Conservation (phyloP, 2,113 vertebrate species). For the Alethe diademata region DNA sequence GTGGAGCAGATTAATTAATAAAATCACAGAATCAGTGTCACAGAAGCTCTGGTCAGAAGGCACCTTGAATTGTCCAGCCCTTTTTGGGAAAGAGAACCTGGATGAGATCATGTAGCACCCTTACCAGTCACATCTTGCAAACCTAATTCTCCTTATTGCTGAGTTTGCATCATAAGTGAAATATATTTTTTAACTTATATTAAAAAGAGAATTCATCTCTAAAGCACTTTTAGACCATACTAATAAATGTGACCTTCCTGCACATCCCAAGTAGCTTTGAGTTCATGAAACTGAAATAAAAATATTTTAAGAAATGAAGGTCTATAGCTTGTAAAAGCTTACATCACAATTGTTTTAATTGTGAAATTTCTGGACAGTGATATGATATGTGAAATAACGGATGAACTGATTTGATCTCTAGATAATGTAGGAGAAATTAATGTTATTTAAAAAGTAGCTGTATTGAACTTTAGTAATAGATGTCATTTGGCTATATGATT, state of each 20-base stretch:
- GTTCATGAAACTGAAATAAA: not conserved
- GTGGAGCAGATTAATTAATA: not conserved
- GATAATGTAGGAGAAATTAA: not conserved
- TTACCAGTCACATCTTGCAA: not conserved
- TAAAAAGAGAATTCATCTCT: not conserved
- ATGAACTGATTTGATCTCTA: not conserved
- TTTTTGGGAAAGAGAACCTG: not conserved
- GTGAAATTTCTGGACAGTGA: not conserved
- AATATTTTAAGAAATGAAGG: not conserved
- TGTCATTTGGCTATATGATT: not conserved
- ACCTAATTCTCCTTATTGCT: not conserved
- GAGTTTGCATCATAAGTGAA: not conserved
- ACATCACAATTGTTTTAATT: not conserved
- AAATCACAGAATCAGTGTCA: not conserved
- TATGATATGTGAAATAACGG: not conserved
- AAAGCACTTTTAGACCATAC: not conserved
- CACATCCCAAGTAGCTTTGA: not conserved
- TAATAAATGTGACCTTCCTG: not conserved
- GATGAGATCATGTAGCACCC: not conserved
- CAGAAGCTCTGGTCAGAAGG: not conserved
- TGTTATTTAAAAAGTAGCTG: not conserved
- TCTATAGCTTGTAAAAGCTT: not conserved
- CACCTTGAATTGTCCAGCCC: not conserved
- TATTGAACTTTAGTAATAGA: not conserved
- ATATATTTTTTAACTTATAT: not conserved